These are phyloP conservation scores for Diplodus sargus DNA, from an alignment of 2,797 vertebrate genomes.

Conservation along the genomic window DNA sequence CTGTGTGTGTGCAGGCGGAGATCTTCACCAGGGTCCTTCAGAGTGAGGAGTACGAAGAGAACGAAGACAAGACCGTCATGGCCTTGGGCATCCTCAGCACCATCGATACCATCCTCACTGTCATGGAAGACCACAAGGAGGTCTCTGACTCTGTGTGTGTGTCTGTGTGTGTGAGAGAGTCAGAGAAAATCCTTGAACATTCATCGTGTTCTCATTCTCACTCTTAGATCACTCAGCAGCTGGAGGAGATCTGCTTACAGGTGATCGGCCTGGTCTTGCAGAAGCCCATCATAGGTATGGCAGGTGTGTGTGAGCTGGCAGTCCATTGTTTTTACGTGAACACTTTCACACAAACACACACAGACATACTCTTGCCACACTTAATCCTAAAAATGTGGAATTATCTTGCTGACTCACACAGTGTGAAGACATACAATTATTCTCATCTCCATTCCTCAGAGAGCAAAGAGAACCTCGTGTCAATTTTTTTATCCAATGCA, in stretches of 20 bases:
- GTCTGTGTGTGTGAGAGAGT: too few species aligned
- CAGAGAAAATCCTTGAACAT: neutral
- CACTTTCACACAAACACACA: neutral
- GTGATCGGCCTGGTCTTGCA: conserved; percentile 97
- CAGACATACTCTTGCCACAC: neutral
- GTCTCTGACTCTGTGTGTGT: conserved; percentile 80
- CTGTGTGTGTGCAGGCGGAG: conserved; percentile 88
- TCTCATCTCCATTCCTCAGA: neutral
- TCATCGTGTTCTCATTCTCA: neutral
- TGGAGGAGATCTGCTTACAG: conserved; percentile 97
- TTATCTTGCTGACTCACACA: neutral
- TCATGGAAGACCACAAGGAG: conserved; percentile 97
- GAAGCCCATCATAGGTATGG: conserved; percentile 97
- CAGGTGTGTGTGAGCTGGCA: conserved; percentile 78
- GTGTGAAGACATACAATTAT: neutral
- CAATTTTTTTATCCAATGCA: neutral
- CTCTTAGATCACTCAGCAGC: conserved; percentile 93
- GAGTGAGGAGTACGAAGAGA: conserved; percentile 96
- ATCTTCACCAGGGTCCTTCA: conserved; percentile 97
- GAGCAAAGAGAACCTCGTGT: neutral
- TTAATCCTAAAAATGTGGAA: neutral
- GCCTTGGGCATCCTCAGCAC: conserved; percentile 96
- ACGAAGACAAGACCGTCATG: conserved; percentile 97
- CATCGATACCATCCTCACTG: conserved; percentile 96
- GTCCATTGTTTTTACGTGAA: conserved; percentile 5